phyloP scores from a whole-genome alignment of 2,113 vertebrate genomes.

The Aphelocoma coerulescens region DNA sequence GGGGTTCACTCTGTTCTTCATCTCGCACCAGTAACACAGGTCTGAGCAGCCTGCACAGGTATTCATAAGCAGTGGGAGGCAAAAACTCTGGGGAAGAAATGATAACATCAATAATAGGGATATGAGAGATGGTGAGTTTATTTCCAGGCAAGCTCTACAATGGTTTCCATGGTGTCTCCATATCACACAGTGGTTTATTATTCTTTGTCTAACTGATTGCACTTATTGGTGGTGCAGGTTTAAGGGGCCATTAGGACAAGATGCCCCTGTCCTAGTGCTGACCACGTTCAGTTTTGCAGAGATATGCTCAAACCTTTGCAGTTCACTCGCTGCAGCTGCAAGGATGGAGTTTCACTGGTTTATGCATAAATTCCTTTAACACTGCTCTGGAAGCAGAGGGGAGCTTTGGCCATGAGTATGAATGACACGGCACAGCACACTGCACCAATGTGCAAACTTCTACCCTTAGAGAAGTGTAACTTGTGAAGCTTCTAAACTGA shows the following conservation, averaged over 20 bases:
- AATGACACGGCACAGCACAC: not conserved
- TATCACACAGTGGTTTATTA: not conserved
- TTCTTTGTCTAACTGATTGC: not conserved
- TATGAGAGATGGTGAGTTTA: not conserved
- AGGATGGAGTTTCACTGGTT: not conserved
- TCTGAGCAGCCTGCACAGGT: not conserved
- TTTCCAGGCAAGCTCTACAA: not conserved
- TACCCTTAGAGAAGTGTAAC: not conserved
- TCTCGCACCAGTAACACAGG: not conserved
- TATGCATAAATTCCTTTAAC: not conserved
- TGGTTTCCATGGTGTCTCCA: not conserved
- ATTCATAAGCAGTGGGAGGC: not conserved
- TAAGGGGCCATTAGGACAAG: not conserved
- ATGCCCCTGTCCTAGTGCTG: not conserved
- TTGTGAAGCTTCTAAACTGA: not conserved
- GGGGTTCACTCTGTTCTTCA: not conserved
- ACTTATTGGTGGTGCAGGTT: not conserved
- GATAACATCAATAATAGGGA: not conserved
- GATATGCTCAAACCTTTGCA: not conserved
- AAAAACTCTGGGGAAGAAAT: not conserved
- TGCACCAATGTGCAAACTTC: not conserved
- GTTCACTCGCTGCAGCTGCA: not conserved
- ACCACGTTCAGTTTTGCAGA: fast-evolving
- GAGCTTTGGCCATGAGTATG: not conserved
- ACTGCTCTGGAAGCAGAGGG: not conserved